Evolutionary conservation across 2,113 vertebrate genomes (phyloP).

Genomic region (Sus scrofa): DNA sequence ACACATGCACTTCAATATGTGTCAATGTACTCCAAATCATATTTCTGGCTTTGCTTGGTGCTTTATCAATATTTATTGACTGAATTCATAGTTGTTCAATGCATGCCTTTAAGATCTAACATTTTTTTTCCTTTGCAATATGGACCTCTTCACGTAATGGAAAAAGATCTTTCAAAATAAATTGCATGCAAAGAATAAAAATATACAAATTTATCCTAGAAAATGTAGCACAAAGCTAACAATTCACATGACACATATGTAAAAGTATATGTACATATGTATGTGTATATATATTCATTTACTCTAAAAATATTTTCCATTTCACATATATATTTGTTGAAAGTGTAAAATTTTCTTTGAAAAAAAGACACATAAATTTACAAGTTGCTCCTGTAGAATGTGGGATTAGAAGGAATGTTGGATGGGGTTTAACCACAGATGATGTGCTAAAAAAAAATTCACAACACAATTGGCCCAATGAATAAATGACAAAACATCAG

Average conservation of each 20-base stretch:
- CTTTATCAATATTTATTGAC: neutral
- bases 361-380: neutral
- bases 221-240: neutral
- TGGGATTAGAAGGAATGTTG: neutral
- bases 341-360: neutral
- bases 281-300: neutral
- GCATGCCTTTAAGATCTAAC: neutral
- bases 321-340: neutral
- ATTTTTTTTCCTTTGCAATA: neutral
- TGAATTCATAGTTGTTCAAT: constrained; percentile 36
- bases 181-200: neutral
- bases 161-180: constrained; percentile 28
- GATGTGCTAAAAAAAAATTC: neutral
- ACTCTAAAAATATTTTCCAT: neutral
- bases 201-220: neutral
- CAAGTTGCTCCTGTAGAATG: neutral
- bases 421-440: neutral
- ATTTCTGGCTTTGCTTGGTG: neutral
- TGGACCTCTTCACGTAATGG: constrained; percentile 24
- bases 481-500: neutral
- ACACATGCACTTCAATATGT: neutral
- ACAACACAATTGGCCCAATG: neutral
- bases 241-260: neutral
- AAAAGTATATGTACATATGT: neutral
- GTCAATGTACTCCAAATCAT: neutral